Evolutionary conservation across 2,113 vertebrate species (phyloP).

Genomic region (Nesospiza acunhae): DNA sequence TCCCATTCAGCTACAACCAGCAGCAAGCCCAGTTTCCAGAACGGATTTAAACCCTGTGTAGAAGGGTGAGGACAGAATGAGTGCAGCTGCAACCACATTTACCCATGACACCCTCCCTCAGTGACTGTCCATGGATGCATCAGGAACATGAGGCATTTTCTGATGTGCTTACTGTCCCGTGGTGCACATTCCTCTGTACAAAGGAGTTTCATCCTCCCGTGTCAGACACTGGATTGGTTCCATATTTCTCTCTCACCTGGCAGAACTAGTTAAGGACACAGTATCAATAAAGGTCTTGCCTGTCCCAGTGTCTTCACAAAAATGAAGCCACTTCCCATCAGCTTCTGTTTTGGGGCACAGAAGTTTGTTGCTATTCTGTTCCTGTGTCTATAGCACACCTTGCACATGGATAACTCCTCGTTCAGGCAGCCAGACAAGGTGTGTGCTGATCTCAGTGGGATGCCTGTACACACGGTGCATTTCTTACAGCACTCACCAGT

Average conservation of each 20-base stretch:
- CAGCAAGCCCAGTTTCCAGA: not conserved
- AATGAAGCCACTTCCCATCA: not conserved
- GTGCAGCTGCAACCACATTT: not conserved
- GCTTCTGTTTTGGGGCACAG: not conserved
- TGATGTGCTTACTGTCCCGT: not conserved
- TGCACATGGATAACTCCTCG: not conserved
- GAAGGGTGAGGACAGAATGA: not conserved
- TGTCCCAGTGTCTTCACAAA: not conserved
- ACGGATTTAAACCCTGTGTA: not conserved
- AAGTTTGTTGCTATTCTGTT: not conserved
- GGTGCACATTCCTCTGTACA: not conserved
- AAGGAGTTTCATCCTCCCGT: not conserved
- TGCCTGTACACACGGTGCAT: accelerated
- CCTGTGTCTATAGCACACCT: not conserved
- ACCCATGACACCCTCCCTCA: not conserved
- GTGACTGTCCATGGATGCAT: not conserved
- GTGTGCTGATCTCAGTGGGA: not conserved
- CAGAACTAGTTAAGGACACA: not conserved
- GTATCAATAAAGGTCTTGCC: not conserved
- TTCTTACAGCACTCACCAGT: not conserved
- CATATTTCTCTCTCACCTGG: not conserved
- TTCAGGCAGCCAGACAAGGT: not conserved
- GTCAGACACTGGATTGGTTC: not conserved
- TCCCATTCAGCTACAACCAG: not conserved
- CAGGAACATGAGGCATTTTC: not conserved